These are phyloP conservation scores for Pipistrellus kuhlii DNA, from an alignment of 2,797 vertebrate species.

Conservation along the genomic window DNA sequence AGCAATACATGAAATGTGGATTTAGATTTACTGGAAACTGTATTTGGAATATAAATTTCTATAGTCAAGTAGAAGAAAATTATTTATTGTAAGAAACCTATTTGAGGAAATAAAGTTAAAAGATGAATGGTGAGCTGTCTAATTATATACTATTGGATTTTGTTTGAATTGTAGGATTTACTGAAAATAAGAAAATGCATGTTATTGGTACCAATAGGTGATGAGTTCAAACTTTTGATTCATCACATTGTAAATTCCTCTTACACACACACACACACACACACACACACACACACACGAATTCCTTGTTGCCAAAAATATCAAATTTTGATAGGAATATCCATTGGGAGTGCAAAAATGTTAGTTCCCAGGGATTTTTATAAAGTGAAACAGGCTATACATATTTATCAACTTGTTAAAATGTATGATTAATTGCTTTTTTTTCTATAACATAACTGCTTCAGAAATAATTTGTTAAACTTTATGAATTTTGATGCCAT, in stretches of 20 bases:
- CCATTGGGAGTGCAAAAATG: background rate
- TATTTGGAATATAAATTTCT: background rate
- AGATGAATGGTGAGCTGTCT: background rate
- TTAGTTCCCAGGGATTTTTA: background rate
- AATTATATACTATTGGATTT: background rate
- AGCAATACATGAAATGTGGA: background rate
- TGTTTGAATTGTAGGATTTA: background rate
- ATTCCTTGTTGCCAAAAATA: background rate
- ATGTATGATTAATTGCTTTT: background rate
- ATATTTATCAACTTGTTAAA: background rate
- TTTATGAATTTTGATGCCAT: background rate
- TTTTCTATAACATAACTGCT: slow-evolving; percentile 26
- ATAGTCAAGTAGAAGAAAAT: background rate
- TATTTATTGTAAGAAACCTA: background rate
- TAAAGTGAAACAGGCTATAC: background rate
- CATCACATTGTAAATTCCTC: background rate
- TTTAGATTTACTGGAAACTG: background rate
- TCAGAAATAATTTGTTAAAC: background rate
- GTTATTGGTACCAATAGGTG: background rate
- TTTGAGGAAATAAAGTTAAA: background rate
- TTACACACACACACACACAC: background rate
- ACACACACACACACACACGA: background rate
- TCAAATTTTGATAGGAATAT: background rate
- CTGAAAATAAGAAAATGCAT: background rate
- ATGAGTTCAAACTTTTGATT: background rate